These are phyloP conservation scores for Campoletis raptor DNA, from an alignment of 2,888 invertebrate species.

Conservation along the genomic window DNA sequence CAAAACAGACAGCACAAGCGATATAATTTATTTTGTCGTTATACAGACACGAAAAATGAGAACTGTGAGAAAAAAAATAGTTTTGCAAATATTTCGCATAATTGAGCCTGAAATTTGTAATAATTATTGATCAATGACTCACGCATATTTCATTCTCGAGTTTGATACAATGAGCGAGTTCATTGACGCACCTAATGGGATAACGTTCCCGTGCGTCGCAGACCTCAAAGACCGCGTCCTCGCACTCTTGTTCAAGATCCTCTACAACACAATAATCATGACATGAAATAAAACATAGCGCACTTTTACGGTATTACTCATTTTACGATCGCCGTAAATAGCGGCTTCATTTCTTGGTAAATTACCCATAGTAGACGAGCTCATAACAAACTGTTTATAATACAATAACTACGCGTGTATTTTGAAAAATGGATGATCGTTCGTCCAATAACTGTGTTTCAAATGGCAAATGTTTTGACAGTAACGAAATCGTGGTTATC, in stretches of 20 bases:
- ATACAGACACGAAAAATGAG: not conserved
- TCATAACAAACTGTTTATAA: conserved; percentile 10
- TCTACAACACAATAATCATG: conserved; percentile 37
- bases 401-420: not conserved
- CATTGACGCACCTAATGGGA: conserved; percentile 76
- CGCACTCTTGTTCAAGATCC: conserved; percentile 78
- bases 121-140: conserved; percentile 36
- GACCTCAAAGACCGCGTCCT: conserved; percentile 77
- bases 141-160: conserved; percentile 75
- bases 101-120: not conserved
- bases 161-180: conserved; percentile 74
- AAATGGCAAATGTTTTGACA: not conserved
- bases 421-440: not conserved
- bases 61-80: not conserved
- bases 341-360: not conserved
- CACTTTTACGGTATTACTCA: not conserved
- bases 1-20: not conserved
- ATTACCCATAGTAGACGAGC: conserved; percentile 30
- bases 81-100: not conserved
- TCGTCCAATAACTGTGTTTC: not conserved
- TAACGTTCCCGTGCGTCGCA: conserved; percentile 79
- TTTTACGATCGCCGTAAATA: not conserved
- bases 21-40: not conserved
- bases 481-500: not conserved
- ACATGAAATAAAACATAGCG: not conserved